Base-by-base conservation (phyloP, 2,888 invertebrate species). In the Portevinia maculata region DNA sequence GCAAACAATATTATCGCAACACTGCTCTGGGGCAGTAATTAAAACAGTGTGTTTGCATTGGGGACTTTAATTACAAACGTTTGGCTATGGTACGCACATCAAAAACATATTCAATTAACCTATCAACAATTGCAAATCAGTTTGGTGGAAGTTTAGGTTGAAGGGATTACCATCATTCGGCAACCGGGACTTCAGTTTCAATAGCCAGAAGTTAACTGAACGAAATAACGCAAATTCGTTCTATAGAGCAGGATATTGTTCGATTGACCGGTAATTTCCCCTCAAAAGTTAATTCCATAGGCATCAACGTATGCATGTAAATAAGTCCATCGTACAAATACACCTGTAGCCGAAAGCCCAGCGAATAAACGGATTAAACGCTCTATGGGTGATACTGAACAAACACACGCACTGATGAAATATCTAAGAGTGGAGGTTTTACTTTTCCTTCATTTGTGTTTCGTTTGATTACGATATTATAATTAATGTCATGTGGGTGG, bases 31-130 rank as follows among this genome's bases (percentile, higher is more conserved):
- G 30, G 59, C 30, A 50, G 15, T 70, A 59, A 70, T 70, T 70
- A 70, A 70, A 60, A 59, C 39, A 28, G 57, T 41, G 70, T 70
- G 70, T 60, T 70, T 70, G 59, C 57, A 48, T 69, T 57, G 48
- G 19, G 46, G 46, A 7, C 48, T 48, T 57, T 48, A 57, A 69
- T 69, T 48, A 48, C 19, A 28, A 48, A 48, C 57, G 57, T 69
- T 69, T 48, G 34, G 37, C 48, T 24, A 59, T 37, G 41, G 39
- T 4, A 17, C 50, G 30, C 30, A 39, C 70, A 60, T 59, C 59
- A 50, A 70, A 52, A 41, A 70, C 59, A 70, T 52, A 41, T 60
- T 59, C 59, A 70, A 60, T 59, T 70, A 70, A 60, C 59, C 59
- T 70, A 70, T 60, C 70, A 32, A 70, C 59, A 41, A 32, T 28